Percentiles rank a stretch among this genome's conserved stretches.
These are phyloP conservation scores for Etheostoma spectabile DNA, from an alignment of 2,113 vertebrate species.

Conservation along the genomic window DNA sequence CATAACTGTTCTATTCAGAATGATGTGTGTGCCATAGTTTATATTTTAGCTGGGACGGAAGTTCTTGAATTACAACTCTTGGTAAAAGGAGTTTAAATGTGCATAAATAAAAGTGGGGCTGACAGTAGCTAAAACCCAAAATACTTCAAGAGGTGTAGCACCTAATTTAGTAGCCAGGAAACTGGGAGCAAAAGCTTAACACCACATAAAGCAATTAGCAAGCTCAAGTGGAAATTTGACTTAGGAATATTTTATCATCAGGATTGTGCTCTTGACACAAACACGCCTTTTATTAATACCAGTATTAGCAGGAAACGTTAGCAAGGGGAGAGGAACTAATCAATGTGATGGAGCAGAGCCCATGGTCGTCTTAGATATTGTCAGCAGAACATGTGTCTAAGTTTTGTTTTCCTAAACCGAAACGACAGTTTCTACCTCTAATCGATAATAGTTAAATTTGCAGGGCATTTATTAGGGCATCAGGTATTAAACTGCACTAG, in stretches of 20 bases:
- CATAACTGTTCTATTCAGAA: background rate
- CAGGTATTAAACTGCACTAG: background rate
- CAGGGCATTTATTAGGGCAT: background rate
- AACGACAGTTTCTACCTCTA: background rate
- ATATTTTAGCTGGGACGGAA: slow-evolving; percentile 10
- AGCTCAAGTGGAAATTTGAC: slow-evolving; percentile 44
- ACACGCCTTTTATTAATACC: slow-evolving; percentile 5
- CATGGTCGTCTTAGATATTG: background rate
- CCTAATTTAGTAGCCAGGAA: slow-evolving; percentile 46
- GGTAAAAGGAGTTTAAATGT: slow-evolving; percentile 23
- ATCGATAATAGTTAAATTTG: background rate
- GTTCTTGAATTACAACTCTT: slow-evolving; percentile 13
- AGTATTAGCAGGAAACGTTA: background rate
- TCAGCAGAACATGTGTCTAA: background rate
- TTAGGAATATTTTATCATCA: slow-evolving; percentile 25
- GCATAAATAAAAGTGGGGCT: slow-evolving; percentile 33
- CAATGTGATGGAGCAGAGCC: background rate
- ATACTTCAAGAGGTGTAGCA: slow-evolving; percentile 20
- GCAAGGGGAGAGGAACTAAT: background rate
- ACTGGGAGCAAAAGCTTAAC: slow-evolving; percentile 38
- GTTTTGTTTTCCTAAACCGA: background rate
- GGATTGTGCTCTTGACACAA: slow-evolving; percentile 23
- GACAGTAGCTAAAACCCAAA: slow-evolving; percentile 35
- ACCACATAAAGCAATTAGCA: slow-evolving; percentile 26
- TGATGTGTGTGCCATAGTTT: background rate